Base-by-base conservation (phyloP, 2,113 vertebrate species). In the Brienomyrus brachyistius region DNA sequence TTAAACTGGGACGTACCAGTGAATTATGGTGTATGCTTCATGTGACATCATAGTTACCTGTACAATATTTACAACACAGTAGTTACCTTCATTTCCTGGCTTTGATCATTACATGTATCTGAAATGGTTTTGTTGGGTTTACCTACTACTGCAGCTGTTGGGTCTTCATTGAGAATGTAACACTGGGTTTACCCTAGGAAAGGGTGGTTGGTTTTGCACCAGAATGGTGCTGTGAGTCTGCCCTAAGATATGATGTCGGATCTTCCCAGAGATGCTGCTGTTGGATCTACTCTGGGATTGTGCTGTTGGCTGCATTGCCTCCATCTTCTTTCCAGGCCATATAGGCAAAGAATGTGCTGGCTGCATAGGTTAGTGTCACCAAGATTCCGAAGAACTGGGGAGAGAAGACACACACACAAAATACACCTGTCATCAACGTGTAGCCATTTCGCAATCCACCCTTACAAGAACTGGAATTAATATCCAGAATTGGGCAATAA, bases 341-440 rank as follows among this genome's bases (percentile, higher is more conserved):
- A 92, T 97, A 98, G 94, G 97, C 97, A 94, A 98, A 95, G 95
- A 96, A 96, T n/a, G 96, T 91, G 50, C 97, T 98, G 13, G 85
- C 93, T 0, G 94, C 95, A 0, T 99, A 99, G n/a, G 94, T 52
- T 0, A 97, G 86, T 90, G 97, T 98, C 3, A 95, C 95, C 3
- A 95, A 70, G 3, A 96, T 95, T 0, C 95, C 95, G 0, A 99
- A 99, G 94, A 98, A 98, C 98, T 99, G 94, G 0, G 92, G 87
- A 47, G 52, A 66, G 40, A 23, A 85, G n/a, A 35, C n/a, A 86
- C 11, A 86, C 17, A 45, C 15, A 47, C 51, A 45, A 27, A 45
- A 48, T 6, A 19, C 8, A 23, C 35, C 19, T 88, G 54, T 62
- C 15, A 88, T 62, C 27, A 88, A 6, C 23, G 35, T 86, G 48